Evolutionary conservation across 2,888 invertebrate genomes (phyloP).

Genomic region (Dexiosoma caninum): DNA sequence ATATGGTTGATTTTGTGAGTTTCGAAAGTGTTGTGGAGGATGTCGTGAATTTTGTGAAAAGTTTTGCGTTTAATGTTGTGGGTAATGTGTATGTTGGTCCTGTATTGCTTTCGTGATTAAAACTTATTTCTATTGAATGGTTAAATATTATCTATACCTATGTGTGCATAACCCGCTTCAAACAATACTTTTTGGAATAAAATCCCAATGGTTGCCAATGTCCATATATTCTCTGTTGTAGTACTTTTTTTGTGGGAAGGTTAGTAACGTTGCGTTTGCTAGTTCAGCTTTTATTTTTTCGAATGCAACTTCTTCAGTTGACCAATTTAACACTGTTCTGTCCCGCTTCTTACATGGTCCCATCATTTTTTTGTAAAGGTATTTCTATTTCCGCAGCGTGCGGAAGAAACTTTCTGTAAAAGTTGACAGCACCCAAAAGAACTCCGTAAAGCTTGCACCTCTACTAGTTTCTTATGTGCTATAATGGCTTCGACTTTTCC

Average conservation of each 20-base stretch:
- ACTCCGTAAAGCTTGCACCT: conserved; percentile 1
- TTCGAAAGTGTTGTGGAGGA: too few species aligned
- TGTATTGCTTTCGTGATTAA: too few species aligned
- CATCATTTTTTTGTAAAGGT: conserved; percentile 38
- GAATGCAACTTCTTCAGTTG: too few species aligned
- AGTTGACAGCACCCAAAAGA: conserved; percentile 27
- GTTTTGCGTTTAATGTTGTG: too few species aligned
- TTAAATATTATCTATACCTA: too few species aligned
- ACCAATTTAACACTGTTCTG: conserved; percentile 18
- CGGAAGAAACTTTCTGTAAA: conserved; percentile 38
- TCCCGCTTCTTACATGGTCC: conserved; percentile 28
- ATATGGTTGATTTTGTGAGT: too few species aligned
- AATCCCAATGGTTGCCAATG: conserved; percentile 10
- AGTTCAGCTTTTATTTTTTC: background rate
- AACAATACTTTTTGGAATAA: conserved; percentile 33
- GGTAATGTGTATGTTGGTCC: too few species aligned
- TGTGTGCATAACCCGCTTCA: too few species aligned
- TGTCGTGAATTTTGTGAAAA: too few species aligned
- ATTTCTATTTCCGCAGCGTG: conserved; percentile 31
- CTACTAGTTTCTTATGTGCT: background rate
- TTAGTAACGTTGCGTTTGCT: background rate
- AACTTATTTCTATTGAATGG: too few species aligned
- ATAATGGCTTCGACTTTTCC: background rate
- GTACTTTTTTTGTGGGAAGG: background rate
- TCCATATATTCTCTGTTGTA: background rate